Evolutionary conservation across 2,797 vertebrate genomes (phyloP), one percentile per base, ranked within the genome.

Genomic region (Acomys russatus): DNA sequence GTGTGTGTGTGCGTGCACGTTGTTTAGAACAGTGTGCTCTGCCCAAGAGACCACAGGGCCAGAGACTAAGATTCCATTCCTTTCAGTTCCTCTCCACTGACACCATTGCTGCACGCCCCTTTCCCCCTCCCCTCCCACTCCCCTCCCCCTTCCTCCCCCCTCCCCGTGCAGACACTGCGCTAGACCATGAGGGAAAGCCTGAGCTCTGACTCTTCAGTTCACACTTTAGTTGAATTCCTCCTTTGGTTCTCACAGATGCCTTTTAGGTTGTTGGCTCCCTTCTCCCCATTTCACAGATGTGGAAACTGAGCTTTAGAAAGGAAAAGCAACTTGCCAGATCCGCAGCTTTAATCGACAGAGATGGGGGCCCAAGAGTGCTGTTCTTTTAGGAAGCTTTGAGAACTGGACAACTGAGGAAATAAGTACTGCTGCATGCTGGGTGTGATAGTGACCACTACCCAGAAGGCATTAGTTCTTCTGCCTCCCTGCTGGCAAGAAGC

Each of bases 301-400:
- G 74, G 49, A 95, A 94, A 92, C 74, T 22, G 54, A 89, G 78
- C n/a, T 30, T 93, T 44, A 30, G 61, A n/a, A 73, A 74, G 18
- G 64, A 33, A 9, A 88, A 91, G 22, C 64, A n/a, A 59, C 28
- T n/a, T n/a, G 30, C 33, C 18, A 18, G 44, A n/a, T 79, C 18
- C 44, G 18, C 3, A 2, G 28, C 64, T 88, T 15, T 74, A 33
- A 49, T 85, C 59, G 44, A 33, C 44, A 88, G 74, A 94, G 51
- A 44, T 38, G 15, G 25, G 35, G 11, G 14, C 35, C 17, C 28
- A 35, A 54, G 64, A 14, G 30, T 7, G 25, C 8, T 93, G 59
- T 18, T 90, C 15, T 66, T 8, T 76, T 22, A 25, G 35, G 17
- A 5, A 22, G 49, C 28, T 12, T 1, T 10, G 54, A 18, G 5